A percentile compares a stretch with the other conserved stretches of the same genome.
Evolutionary conservation across 2,113 vertebrate species (phyloP).

Genomic region (Elachura formosa): DNA sequence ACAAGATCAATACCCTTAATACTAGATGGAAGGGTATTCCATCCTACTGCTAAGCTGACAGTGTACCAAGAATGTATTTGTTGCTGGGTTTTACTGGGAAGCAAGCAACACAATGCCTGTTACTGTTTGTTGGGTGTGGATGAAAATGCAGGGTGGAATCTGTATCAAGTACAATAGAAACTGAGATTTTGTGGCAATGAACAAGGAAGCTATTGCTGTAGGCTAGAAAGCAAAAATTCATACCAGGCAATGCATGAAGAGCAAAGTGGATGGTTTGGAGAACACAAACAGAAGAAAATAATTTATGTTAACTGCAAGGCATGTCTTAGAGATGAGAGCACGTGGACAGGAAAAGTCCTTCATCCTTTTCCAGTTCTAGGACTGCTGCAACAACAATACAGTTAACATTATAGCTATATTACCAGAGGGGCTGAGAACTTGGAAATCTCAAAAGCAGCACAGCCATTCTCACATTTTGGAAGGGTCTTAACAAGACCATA

Average conservation of each 20-base stretch:
- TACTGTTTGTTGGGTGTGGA: background rate
- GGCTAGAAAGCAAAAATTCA: constrained; percentile 53
- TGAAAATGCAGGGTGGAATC: background rate
- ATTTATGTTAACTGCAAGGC: background rate
- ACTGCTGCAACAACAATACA: background rate
- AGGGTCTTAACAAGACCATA: background rate
- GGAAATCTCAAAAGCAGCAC: background rate
- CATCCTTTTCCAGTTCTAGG: background rate
- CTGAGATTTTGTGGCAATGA: background rate
- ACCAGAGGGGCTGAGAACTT: background rate
- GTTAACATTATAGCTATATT: background rate
- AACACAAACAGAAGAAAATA: background rate
- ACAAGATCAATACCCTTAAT: background rate
- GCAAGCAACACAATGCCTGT: background rate
- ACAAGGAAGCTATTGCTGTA: background rate
- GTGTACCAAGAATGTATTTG: background rate
- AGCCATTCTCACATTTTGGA: background rate
- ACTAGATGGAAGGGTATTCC: background rate
- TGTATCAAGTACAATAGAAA: background rate
- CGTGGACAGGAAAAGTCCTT: background rate
- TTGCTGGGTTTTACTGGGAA: background rate
- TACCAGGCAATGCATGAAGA: constrained; percentile 31
- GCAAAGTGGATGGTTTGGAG: constrained; percentile 51
- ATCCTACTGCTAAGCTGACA: background rate
- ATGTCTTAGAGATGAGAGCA: background rate